Base-by-base conservation (phyloP, 2,113 vertebrate species). In the Halichoeres trimaculatus region DNA sequence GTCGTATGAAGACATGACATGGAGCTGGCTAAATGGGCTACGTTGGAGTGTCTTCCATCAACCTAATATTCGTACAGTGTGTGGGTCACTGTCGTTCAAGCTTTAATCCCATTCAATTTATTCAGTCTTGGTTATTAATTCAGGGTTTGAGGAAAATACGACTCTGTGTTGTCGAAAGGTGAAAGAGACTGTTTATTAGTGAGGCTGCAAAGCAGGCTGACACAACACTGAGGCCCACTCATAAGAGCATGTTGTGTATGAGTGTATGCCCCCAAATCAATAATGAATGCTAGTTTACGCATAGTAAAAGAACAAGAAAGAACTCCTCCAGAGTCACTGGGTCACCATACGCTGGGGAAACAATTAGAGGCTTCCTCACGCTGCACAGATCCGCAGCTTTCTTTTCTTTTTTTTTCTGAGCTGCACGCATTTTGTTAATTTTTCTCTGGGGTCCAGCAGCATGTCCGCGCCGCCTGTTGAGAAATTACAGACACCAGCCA, bases 1-100 rank as follows among this genome's bases (percentile, higher is more conserved):
- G 88, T 87, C 80, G 82, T 82, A 92, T 90, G 88, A 93, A 94
- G 92, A 93, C 91, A 83, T 93, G 89, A 89, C 91, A 93, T 90
- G 85, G 90, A 93, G 81, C 91, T 84, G 83, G 78, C 81, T 92
- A 94, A 94, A 93, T 93, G 91, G 89, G 85, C 86, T 60, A 84
- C 83, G 81, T 87, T 87, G 86, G 89, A 91, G 89, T 91, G 90
- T 89, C 85, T 90, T 92, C 91, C 90, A 89, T 94, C 90, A 93
- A 89, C 87, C 85, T 85, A 87, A 88, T 84, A 84, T 85, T 86
- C 85, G 85, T 24, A 52, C 24, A 45, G 23, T 84, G 91, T 89
- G 83, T 85, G 87, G 93, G 88, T 92, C 89, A 92, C 84, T 66
- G 84, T 81, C 80, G 74, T 86, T 87, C 83, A 88, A 54, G 73